Evolutionary conservation across 2,113 vertebrate species (phyloP).

Genomic region (Raja brachyura): DNA sequence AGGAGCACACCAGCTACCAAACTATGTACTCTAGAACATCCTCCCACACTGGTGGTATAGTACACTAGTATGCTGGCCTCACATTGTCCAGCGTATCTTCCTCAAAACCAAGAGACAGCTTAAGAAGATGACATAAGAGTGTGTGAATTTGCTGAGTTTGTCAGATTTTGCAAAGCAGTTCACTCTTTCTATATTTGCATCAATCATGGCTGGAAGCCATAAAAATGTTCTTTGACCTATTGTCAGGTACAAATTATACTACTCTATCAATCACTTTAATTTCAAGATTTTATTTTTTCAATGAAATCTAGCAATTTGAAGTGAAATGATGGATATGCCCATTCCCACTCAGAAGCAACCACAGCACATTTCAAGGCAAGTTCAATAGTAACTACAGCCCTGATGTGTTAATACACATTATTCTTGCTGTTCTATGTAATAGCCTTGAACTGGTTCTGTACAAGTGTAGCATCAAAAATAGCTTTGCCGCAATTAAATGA

Average conservation of each 20-base stretch:
- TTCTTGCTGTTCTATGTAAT: not conserved
- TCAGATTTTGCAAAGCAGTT: not conserved
- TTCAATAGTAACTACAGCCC: not conserved
- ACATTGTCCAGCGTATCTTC: no score
- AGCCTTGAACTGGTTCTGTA: not conserved
- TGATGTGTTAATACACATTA: not conserved
- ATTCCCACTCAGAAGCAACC: not conserved
- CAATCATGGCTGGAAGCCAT: not conserved
- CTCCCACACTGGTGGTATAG: no score
- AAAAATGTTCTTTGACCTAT: not conserved
- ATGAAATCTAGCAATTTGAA: not conserved
- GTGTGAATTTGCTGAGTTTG: not conserved
- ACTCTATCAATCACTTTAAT: not conserved
- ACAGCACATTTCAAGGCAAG: no score
- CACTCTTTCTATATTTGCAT: not conserved
- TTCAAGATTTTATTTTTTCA: not conserved
- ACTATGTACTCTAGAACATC: no score
- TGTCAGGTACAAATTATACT: not conserved
- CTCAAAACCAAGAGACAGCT: no score
- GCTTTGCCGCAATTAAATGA: not conserved
- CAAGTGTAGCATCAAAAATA: not conserved
- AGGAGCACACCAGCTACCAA: no score
- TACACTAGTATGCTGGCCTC: no score
- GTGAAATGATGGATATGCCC: not conserved
- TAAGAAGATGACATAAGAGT: no score